phyloP scores from a whole-genome alignment of 2,113 vertebrate genomes.

The Eulacestoma nigropectus region DNA sequence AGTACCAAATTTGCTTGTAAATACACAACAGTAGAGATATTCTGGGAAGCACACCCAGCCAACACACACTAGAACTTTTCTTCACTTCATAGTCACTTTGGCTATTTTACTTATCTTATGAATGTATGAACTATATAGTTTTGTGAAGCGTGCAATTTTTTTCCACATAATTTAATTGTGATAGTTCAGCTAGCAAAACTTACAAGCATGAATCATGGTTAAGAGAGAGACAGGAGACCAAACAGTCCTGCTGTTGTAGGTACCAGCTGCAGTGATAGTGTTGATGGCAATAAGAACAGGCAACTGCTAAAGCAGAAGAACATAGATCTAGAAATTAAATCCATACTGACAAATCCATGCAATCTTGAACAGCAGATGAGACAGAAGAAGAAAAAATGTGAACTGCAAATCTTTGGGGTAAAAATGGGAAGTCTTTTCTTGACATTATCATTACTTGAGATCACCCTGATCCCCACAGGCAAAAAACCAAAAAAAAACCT shows the following conservation, averaged over 20 bases:
- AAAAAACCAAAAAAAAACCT: neutral
- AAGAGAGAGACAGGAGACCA: neutral
- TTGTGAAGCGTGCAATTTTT: neutral
- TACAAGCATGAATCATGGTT: neutral
- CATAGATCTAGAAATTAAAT: neutral
- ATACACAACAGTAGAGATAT: neutral
- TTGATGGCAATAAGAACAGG: neutral
- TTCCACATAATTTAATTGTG: neutral
- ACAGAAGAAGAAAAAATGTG: neutral
- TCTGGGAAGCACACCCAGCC: neutral
- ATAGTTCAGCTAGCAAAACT: neutral
- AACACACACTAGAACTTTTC: neutral
- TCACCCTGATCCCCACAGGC: accelerated
- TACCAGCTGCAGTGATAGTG: neutral
- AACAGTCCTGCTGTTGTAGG: neutral
- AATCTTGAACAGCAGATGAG: neutral
- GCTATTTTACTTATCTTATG: neutral
- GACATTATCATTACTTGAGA: neutral
- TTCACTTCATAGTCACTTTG: neutral
- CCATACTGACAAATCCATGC: neutral
- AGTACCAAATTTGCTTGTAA: neutral
- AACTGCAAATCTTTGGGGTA: neutral
- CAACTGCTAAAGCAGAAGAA: neutral
- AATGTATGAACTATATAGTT: neutral
- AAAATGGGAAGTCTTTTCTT: neutral